These are phyloP conservation scores for Spongilla lacustris DNA, from an alignment of 37 sponge, comb jelly and placozoan genomes.

Conservation along the genomic window DNA sequence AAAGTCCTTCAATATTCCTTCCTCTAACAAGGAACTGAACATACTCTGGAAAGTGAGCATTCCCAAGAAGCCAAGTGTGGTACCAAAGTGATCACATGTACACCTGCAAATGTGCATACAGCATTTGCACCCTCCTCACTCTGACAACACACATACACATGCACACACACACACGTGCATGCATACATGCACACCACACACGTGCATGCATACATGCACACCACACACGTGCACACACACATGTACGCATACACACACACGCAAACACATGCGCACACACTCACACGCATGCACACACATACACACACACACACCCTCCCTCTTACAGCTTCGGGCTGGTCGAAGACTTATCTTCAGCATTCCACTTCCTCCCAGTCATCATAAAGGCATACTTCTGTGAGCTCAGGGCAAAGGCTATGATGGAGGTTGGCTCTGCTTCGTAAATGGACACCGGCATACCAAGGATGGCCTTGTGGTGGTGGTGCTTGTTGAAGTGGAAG, in stretches of 20 bases:
- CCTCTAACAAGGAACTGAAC: conserved; percentile 25
- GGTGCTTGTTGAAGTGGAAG: conserved; percentile 45
- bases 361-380: background rate
- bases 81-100: no score
- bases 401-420: conserved; percentile 94
- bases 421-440: conserved; percentile 95
- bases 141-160: no score
- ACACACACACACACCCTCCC: background rate
- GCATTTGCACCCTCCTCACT: no score
- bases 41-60: background rate
- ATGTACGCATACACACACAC: no score
- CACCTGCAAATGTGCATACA: no score
- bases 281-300: no score
- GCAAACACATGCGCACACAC: no score
- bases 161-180: no score
- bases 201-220: no score
- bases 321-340: background rate
- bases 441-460: conserved; percentile 78
- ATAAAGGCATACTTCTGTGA: conserved; percentile 64
- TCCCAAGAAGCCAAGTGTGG: conserved; percentile 14
- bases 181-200: no score
- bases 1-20: conserved; percentile 12
- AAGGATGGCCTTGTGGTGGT: conserved; percentile 25
- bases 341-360: background rate
- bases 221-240: no score